These are phyloP conservation scores for Hapalemur alaotrensis DNA, from an alignment of 2,797 vertebrate genomes.

Conservation along the genomic window DNA sequence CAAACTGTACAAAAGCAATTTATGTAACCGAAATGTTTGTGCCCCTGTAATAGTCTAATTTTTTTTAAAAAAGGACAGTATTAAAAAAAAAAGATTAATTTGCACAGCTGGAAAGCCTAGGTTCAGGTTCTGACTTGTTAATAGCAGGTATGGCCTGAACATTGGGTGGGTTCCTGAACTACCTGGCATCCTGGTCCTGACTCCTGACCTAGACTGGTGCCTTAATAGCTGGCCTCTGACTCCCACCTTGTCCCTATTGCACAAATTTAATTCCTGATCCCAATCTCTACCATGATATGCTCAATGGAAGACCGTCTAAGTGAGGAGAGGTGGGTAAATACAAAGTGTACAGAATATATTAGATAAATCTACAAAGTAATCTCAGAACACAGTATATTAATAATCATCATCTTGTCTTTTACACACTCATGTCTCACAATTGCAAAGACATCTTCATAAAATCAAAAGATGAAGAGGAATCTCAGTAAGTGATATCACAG, in stretches of 20 bases:
- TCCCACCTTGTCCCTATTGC: not conserved
- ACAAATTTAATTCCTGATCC: not conserved
- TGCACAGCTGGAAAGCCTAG: not conserved
- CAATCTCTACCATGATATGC: not conserved
- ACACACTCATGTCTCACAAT: not conserved
- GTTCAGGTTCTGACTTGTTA: not conserved
- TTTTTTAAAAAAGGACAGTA: too few relatives aligned
- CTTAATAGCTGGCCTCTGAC: not conserved
- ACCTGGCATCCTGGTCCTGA: not conserved
- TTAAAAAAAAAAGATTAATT: not conserved
- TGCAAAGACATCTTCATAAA: slow-evolving; percentile 35
- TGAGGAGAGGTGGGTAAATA: not conserved
- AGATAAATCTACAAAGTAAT: not conserved
- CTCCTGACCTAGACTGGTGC: not conserved
- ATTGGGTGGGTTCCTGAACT: not conserved
- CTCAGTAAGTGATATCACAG: not conserved
- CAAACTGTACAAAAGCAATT: too few relatives aligned
- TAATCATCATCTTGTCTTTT: not conserved
- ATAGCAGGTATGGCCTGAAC: not conserved
- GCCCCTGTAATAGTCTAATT: too few relatives aligned
- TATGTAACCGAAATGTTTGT: too few relatives aligned
- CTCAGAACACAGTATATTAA: not conserved
- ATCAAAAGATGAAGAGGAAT: not conserved
- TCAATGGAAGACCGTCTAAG: not conserved
- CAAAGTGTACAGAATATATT: not conserved